Conservation (phyloP, 2,113 vertebrate species). For the Pluvianellus socialis region DNA sequence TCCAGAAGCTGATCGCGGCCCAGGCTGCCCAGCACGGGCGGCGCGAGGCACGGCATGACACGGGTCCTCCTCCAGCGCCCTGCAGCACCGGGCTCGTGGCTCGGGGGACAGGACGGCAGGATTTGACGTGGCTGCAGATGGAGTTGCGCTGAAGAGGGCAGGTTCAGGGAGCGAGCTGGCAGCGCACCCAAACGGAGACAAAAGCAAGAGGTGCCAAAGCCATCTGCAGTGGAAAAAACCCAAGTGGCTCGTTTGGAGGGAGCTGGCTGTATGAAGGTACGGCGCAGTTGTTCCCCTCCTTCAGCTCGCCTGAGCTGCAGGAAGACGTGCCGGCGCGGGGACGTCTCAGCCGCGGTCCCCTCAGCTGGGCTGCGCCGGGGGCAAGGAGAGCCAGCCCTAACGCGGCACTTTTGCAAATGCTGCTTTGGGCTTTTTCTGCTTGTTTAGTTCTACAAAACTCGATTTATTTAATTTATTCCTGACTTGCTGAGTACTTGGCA, state of each 20-base stretch:
- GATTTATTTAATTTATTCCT: not conserved
- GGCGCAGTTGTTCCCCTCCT: not conserved
- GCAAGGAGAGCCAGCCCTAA: not conserved
- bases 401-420: not conserved
- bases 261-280: not conserved
- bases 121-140: not conserved
- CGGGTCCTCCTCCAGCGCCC: not conserved
- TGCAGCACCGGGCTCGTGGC: not conserved
- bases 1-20: not conserved
- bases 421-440: not conserved
- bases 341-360: not conserved
- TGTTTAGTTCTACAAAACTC: not conserved
- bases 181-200: slow-evolving; percentile 1
- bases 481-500: not conserved
- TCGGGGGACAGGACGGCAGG: rapidly evolving
- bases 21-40: not conserved
- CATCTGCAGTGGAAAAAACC: slow-evolving; percentile 50
- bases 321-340: not conserved
- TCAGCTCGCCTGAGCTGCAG: not conserved
- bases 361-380: not conserved
- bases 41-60: rapidly evolving
- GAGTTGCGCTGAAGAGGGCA: not conserved
- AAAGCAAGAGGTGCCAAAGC: slow-evolving; percentile 28
- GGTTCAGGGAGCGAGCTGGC: slow-evolving; percentile 1
- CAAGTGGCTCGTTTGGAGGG: not conserved